Evolutionary conservation across 2,113 vertebrate genomes (phyloP), one percentile per base, ranked within the genome.

Genomic region (Condylura cristata): DNA sequence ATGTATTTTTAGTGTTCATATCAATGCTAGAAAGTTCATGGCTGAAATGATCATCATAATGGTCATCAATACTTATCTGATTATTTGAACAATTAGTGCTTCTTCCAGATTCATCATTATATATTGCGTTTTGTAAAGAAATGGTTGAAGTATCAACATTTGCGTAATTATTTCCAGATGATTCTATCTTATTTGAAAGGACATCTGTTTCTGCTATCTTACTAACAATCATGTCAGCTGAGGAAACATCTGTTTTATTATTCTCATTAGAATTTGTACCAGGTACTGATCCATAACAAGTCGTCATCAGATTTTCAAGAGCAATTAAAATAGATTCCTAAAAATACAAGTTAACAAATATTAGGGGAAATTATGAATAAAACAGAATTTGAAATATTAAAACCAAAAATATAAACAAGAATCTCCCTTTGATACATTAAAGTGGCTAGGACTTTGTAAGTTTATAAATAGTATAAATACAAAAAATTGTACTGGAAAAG

Each of bases 241-340:
- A 97, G 87, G 95, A 98, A 95, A 91, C 89, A 97, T 97, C 97
- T 97, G 97, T 87, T 98, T 97, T 97, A 96, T 97, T 97, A 97
- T 92, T 97, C 97, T 98, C 97, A 89, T 86, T 66, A 85, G 97
- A 95, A 90, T 98, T 78, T 90, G 95, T 1, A 88, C 71, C 94
- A 82, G 98, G 96, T 97, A 98, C 97, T 96, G 98, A 98, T 68
- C 99, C 99, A 75, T 99, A 99, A 70, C 99, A 96, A 34, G 99
- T 99, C 93, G 98, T 99, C 97, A 99, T 97, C 91, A 99, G 97
- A n/a, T 98, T 98, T 97, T 99, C 99, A 94, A 99, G 91, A 90
- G 99, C 99, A 80, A 98, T 97, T 76, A 99, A 98, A 74, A 99
- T 98, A 90, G 98, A 98, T 90, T 99, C 99, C 99, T 99, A 89